Conservation (phyloP, 1,140 invertebrate genomes). For the Mycetomoellerius zeteki region DNA sequence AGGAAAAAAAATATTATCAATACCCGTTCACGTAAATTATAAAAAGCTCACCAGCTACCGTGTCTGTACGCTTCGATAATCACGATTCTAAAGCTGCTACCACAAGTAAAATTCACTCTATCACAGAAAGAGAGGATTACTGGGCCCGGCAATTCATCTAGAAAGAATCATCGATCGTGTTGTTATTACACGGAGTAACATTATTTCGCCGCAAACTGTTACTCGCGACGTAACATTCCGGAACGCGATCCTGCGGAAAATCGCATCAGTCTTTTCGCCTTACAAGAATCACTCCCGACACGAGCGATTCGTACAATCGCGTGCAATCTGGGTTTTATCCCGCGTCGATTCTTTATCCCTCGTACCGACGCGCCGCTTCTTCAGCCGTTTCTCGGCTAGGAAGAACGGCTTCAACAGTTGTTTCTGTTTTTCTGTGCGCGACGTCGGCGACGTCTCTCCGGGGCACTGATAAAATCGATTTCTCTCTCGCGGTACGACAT, state of each 20-base stretch:
- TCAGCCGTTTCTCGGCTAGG: constrained; percentile 40
- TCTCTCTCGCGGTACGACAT: constrained; percentile 57
- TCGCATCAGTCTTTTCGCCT: constrained; percentile 52
- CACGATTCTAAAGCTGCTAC: constrained; percentile 41
- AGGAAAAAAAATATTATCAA: constrained; percentile 13
- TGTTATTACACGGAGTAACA: constrained; percentile 28
- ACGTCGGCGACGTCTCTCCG: constrained; percentile 72
- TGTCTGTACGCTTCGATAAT: constrained; percentile 36
- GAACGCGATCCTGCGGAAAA: constrained; percentile 30
- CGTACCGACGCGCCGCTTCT: constrained; percentile 33
- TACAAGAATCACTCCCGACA: constrained; percentile 52
- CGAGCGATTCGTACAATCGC: constrained; percentile 59
- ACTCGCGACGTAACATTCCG: background rate
- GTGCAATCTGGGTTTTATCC: constrained; percentile 59
- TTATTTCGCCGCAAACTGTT: constrained; percentile 21
- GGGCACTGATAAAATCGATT: constrained; percentile 79
- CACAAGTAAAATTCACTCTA: constrained; percentile 25
- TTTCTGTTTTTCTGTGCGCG: constrained; percentile 78
- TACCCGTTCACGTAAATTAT: constrained; percentile 28
- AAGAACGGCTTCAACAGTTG: constrained; percentile 66
- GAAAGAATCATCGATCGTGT: constrained; percentile 47
- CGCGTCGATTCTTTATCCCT: constrained; percentile 57
- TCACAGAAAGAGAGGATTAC: background rate
- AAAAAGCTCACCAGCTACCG: constrained; percentile 14
- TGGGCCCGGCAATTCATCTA: constrained; percentile 4